phyloP scores from a whole-genome alignment of 2,888 invertebrate species.

The Thecophora atra region DNA sequence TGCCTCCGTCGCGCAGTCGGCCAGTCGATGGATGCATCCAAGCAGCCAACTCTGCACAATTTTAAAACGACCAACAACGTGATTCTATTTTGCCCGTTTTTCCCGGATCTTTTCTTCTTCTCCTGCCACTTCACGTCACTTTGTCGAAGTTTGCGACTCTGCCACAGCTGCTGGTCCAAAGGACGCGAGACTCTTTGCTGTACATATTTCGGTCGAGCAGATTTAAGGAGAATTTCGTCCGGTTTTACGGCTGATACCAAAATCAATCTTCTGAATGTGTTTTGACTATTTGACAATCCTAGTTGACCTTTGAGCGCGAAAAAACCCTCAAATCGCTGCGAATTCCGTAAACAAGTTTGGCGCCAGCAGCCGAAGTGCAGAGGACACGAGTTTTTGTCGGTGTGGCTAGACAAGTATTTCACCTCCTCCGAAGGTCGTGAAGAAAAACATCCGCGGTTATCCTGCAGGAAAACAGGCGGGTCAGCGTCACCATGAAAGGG shows the following conservation, averaged over 20 bases:
- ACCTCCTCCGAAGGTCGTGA: slow-evolving; percentile 7
- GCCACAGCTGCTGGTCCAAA: neutral
- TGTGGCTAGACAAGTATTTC: neutral
- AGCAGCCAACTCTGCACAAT: neutral
- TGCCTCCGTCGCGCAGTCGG: neutral
- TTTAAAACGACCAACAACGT: neutral
- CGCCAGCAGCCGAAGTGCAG: slow-evolving; percentile 36
- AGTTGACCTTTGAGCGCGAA: neutral
- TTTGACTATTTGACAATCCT: slow-evolving; percentile 12
- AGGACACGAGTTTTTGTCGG: neutral
- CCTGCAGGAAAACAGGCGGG: neutral
- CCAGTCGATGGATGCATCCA: neutral
- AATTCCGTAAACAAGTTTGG: slow-evolving; percentile 33
- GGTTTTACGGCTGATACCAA: neutral
- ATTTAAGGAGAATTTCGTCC: neutral
- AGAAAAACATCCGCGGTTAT: slow-evolving; percentile 6
- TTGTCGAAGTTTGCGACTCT: too few species aligned
- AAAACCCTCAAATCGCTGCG: neutral
- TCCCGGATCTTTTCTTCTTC: neutral
- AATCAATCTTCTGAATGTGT: slow-evolving; percentile 11
- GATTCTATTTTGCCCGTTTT: neutral
- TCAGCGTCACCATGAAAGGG: neutral
- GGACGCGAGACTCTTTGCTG: neutral
- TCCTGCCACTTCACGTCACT: too few species aligned
- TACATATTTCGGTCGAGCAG: neutral